Evolutionary conservation across 1,140 invertebrate species (phyloP).

Genomic region (Cherax destructor): DNA sequence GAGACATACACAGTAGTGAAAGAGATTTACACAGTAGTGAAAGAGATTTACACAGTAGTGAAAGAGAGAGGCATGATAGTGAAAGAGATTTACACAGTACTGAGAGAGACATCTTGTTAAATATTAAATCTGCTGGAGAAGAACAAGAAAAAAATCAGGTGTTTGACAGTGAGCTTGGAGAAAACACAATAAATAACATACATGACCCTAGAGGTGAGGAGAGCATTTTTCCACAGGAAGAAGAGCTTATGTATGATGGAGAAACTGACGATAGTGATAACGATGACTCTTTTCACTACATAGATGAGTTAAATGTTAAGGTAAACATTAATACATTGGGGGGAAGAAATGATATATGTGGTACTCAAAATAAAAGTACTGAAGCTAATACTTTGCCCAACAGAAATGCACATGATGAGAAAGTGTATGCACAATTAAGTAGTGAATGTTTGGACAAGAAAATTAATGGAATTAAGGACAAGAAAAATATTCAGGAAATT

Average conservation of each 20-base stretch:
- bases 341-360: not conserved
- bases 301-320: not conserved
- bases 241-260: conserved; percentile 49
- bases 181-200: not conserved
- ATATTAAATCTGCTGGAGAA: not conserved
- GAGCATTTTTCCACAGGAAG: conserved; percentile 33
- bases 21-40: too few species aligned
- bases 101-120: too few species aligned
- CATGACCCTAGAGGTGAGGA: not conserved
- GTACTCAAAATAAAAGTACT: not conserved
- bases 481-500: not conserved
- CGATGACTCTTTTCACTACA: not conserved
- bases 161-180: not conserved
- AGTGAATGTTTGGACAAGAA: not conserved
- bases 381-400: not conserved
- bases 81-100: too few species aligned
- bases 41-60: too few species aligned
- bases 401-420: not conserved
- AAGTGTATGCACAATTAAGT: not conserved
- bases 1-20: too few species aligned
- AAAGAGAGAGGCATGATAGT: too few species aligned
- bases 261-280: conserved; percentile 32
- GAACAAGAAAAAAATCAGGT: not conserved
- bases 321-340: not conserved
- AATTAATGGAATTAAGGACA: not conserved